These are phyloP conservation scores for Hydrozoanthus gracilis DNA, from an alignment of 92 coral and sea anemone species.

Conservation along the genomic window DNA sequence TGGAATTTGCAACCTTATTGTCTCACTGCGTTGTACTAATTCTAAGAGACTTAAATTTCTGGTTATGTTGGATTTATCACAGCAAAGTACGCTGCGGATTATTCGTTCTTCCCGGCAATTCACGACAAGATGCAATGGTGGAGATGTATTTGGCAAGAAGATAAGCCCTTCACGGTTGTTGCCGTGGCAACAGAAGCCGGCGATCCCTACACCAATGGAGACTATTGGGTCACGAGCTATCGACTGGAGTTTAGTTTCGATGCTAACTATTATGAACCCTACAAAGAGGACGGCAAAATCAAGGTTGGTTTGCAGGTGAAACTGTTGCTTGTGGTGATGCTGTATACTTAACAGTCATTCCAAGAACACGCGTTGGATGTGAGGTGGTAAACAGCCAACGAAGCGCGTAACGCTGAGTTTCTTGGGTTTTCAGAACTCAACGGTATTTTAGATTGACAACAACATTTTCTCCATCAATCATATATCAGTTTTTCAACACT, in stretches of 20 bases:
- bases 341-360: too few relatives aligned
- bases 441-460: too few relatives aligned
- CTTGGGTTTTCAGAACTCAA: too few relatives aligned
- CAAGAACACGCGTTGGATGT: too few relatives aligned
- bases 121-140: constrained; percentile 46
- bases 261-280: constrained; percentile 27
- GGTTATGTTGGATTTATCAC: background rate
- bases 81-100: background rate
- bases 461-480: too few relatives aligned
- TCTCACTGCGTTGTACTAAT: too few relatives aligned
- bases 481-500: too few relatives aligned
- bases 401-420: too few relatives aligned
- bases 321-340: background rate
- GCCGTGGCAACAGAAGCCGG: constrained; percentile 48
- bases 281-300: constrained; percentile 42
- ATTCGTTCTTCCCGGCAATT: constrained; percentile 16
- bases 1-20: too few relatives aligned
- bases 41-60: background rate
- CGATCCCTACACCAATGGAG: constrained; percentile 28
- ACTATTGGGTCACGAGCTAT: constrained; percentile 35
- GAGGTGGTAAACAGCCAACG: too few relatives aligned
- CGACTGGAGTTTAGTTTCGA: constrained; percentile 38
- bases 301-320: constrained; percentile 11
- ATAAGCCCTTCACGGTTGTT: constrained; percentile 16
- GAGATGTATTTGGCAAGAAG: constrained; percentile 33